Evolutionary conservation across 64 coral and sea anemone genomes (phyloP).

Genomic region (Montipora capricornis): DNA sequence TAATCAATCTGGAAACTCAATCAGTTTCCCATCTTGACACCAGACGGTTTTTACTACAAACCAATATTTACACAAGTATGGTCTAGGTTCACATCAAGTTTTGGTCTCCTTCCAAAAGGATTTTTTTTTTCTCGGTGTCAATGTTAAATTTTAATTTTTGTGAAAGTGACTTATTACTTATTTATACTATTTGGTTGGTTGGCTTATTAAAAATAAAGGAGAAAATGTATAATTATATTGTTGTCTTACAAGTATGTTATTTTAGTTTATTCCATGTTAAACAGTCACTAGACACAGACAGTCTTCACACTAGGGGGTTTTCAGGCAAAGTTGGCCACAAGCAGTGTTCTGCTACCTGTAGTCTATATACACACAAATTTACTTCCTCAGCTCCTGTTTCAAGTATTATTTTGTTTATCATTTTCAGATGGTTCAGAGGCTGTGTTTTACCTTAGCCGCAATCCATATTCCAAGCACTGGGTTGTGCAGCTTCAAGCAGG

Average conservation of each 20-base stretch:
- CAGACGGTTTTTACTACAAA: slow-evolving; percentile 22
- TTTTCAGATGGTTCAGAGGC: slow-evolving; percentile 91
- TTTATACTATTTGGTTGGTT: not conserved
- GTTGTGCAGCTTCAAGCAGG: slow-evolving; percentile 94
- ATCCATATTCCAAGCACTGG: slow-evolving; percentile 82
- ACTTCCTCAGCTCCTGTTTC: not conserved
- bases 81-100: too few relatives aligned
- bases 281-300: not conserved
- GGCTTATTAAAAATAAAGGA: too few relatives aligned
- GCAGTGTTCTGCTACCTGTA: too few relatives aligned
- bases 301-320: too few relatives aligned
- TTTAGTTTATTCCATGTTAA: not conserved
- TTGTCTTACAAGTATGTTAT: not conserved
- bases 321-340: too few relatives aligned
- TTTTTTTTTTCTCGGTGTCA: not conserved
- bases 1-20: slow-evolving; percentile 39
- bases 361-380: too few relatives aligned
- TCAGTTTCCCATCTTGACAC: slow-evolving; percentile 46
- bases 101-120: too few relatives aligned
- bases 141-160: not conserved
- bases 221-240: too few relatives aligned
- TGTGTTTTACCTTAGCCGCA: slow-evolving; percentile 96
- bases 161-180: not conserved
- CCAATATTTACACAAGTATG: not conserved
- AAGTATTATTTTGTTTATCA: not conserved